Evolutionary conservation across 2,797 vertebrate species (phyloP).

Genomic region (Denticeps clupeoides): DNA sequence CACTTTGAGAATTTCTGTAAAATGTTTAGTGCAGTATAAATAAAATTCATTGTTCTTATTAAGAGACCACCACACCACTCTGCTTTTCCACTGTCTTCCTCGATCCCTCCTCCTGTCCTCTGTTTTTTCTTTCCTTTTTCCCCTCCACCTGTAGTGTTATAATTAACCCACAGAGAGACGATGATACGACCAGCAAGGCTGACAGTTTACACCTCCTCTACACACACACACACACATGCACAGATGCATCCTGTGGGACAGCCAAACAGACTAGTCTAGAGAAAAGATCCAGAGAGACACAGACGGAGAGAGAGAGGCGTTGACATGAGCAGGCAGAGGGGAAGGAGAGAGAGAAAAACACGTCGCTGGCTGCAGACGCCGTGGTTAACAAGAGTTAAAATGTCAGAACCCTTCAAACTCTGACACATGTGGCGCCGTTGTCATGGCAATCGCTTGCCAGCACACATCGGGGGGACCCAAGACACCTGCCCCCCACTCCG

Average conservation of each 20-base stretch:
- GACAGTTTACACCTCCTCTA: neutral
- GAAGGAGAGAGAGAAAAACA: neutral
- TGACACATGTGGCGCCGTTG: conserved; percentile 9
- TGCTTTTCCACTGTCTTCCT: neutral
- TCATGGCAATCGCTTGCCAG: conserved; percentile 9
- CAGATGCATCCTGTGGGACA: neutral
- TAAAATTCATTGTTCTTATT: too few species aligned
- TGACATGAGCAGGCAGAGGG: too few species aligned
- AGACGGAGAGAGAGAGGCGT: neutral
- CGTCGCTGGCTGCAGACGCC: neutral
- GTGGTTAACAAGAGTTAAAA: conserved; percentile 5
- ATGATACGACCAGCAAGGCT: neutral
- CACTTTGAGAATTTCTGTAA: too few species aligned
- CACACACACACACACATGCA: neutral
- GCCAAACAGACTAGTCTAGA: neutral
- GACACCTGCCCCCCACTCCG: neutral
- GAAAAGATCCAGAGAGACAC: neutral
- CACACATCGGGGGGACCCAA: neutral
- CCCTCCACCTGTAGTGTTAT: conserved; percentile 17
- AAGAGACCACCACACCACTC: neutral
- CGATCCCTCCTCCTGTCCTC: neutral
- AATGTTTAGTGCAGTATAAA: too few species aligned
- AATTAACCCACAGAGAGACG: conserved; percentile 13
- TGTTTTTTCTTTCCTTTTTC: neutral
- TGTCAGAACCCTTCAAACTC: conserved; percentile 5